phyloP scores from a whole-genome alignment of 2,113 vertebrate genomes.

The Symphodus melops region DNA sequence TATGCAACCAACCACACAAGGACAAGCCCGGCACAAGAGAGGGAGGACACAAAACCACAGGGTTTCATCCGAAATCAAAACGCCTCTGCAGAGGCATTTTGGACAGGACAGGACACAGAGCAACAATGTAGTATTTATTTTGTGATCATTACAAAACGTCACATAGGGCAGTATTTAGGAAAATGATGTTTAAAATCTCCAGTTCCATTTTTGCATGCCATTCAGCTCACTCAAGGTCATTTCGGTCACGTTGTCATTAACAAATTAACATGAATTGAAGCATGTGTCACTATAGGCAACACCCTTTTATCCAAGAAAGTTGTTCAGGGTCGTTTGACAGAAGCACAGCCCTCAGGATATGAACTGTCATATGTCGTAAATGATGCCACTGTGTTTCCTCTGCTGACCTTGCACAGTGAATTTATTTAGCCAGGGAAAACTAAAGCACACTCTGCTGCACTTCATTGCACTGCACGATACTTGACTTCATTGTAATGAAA shows the following conservation, averaged over 20 bases:
- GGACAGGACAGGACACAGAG: neutral
- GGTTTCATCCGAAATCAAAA: slow-evolving; percentile 19
- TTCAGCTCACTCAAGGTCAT: slow-evolving; percentile 7
- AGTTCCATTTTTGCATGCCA: neutral
- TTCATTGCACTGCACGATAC: slow-evolving; percentile 17
- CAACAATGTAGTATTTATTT: neutral
- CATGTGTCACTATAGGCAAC: slow-evolving; percentile 26
- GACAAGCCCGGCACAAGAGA: slow-evolving; percentile 23
- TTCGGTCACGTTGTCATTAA: slow-evolving; percentile 4
- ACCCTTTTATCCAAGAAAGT: slow-evolving; percentile 48
- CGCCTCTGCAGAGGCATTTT: neutral
- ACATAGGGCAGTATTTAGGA: neutral
- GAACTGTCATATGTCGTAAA: slow-evolving; percentile 67
- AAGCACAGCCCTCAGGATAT: slow-evolving; percentile 40
- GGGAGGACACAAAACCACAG: slow-evolving; percentile 25
- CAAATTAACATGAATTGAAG: slow-evolving; percentile 4
- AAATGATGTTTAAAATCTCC: neutral
- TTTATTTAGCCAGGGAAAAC: slow-evolving; percentile 62
- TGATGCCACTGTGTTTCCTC: slow-evolving; percentile 53
- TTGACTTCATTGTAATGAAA: slow-evolving; percentile 21
- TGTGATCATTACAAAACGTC: neutral
- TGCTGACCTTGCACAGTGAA: slow-evolving; percentile 68
- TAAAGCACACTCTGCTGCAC: slow-evolving; percentile 33
- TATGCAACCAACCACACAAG: slow-evolving; percentile 52
- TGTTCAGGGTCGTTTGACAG: slow-evolving; percentile 64